A percentile compares a stretch with the other conserved stretches of the same genome.
phyloP scores from a whole-genome alignment of 1,140 invertebrate species.

The Marisa cornuarietis region DNA sequence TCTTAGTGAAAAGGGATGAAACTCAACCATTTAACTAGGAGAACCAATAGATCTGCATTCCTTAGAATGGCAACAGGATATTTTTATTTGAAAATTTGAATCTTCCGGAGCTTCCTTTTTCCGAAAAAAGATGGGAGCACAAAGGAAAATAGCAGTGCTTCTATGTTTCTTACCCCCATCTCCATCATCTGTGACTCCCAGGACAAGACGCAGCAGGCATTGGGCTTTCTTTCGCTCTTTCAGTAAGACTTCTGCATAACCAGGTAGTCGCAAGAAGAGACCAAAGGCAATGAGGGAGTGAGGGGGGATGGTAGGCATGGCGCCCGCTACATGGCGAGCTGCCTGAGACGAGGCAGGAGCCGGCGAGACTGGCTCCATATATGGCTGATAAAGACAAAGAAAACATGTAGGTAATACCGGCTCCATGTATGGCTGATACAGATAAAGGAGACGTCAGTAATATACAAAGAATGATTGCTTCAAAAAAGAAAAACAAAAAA shows the following conservation, averaged over 20 bases:
- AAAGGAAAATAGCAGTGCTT: too few species aligned
- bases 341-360: constrained; percentile 39
- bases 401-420: not conserved
- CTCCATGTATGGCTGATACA: not conserved
- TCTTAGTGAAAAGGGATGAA: too few species aligned
- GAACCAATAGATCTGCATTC: too few species aligned
- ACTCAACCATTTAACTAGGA: too few species aligned
- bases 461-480: not conserved
- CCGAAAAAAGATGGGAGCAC: too few species aligned
- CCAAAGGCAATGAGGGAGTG: constrained; percentile 91
- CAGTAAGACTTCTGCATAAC: constrained; percentile 87
- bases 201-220: constrained; percentile 82
- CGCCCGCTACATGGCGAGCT: constrained; percentile 44
- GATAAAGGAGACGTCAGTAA: not conserved
- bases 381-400: constrained; percentile 41
- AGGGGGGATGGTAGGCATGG: constrained; percentile 75
- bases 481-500: not conserved
- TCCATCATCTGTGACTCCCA: constrained; percentile 90
- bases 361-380: constrained; percentile 55
- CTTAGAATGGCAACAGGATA: too few species aligned
- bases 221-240: constrained; percentile 85
- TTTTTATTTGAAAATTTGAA: too few species aligned
- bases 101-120: too few species aligned
- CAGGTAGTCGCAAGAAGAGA: constrained; percentile 84
- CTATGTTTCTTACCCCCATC: constrained; percentile 75